A percentile compares a stretch with the other conserved stretches of the same genome.
These are phyloP conservation scores for Oncopodura yosiiana DNA, from an alignment of 1,140 invertebrate genomes.

Conservation along the genomic window DNA sequence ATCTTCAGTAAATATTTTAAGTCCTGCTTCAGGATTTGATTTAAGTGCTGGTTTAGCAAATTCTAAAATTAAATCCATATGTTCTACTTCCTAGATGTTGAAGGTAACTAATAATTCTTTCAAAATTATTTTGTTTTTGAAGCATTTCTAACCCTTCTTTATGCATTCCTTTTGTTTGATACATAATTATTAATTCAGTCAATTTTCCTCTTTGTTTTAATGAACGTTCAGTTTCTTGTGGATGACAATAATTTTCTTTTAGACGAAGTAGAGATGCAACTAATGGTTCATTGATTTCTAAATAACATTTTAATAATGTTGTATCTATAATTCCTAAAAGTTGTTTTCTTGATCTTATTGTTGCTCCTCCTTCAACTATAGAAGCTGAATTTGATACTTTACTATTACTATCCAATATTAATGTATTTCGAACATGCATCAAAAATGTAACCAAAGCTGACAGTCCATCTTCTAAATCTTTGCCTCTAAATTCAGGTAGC, in stretches of 20 bases:
- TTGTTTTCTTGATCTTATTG: slow-evolving; percentile 47
- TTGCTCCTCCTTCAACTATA: slow-evolving; percentile 44
- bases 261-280: slow-evolving; percentile 79
- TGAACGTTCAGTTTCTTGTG: slow-evolving; percentile 86
- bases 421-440: slow-evolving; percentile 54
- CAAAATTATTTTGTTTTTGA: slow-evolving; percentile 64
- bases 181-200: slow-evolving; percentile 88
- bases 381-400: slow-evolving; percentile 19
- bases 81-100: slow-evolving; percentile 74
- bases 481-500: slow-evolving; percentile 59
- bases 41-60: slow-evolving; percentile 88
- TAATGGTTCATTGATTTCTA: slow-evolving; percentile 84
- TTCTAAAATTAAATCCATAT: slow-evolving; percentile 85
- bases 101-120: slow-evolving; percentile 80
- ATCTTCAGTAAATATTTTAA: slow-evolving; percentile 92
- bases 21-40: slow-evolving; percentile 74
- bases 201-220: slow-evolving; percentile 77
- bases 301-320: slow-evolving; percentile 88
- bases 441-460: slow-evolving; percentile 81
- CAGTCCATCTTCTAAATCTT: slow-evolving; percentile 78
- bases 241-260: slow-evolving; percentile 79
- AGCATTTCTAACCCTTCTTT: slow-evolving; percentile 81
- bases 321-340: slow-evolving; percentile 91
- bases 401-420: slow-evolving; percentile 44
- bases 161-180: slow-evolving; percentile 86